Percentiles rank a stretch among this genome's conserved stretches.
Conservation (phyloP, 2,888 invertebrate species). For the Aporophyla lueneburgensis region DNA sequence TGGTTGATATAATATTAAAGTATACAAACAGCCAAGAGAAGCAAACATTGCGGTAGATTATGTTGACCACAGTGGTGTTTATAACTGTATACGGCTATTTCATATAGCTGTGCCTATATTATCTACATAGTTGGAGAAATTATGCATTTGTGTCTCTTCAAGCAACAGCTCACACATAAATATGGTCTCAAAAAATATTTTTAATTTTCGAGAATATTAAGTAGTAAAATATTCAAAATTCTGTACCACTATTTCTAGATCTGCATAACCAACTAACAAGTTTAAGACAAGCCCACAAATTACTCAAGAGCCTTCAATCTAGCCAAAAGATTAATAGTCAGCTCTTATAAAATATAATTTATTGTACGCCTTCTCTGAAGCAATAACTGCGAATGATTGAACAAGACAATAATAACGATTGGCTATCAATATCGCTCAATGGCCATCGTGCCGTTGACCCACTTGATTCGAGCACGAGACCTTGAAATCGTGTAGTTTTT, state of each 20-base stretch:
- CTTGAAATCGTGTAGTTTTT: slow-evolving; percentile 24
- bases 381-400: slow-evolving; percentile 52
- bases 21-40: slow-evolving; percentile 15
- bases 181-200: neutral
- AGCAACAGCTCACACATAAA: slow-evolving; percentile 1
- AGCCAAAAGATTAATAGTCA: slow-evolving; percentile 50
- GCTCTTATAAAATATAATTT: slow-evolving; percentile 49
- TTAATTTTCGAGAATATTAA: neutral
- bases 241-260: slow-evolving; percentile 11
- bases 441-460: slow-evolving; percentile 49
- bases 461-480: slow-evolving; percentile 45
- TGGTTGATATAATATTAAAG: neutral
- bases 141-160: neutral
- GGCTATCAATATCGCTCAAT: slow-evolving; percentile 63
- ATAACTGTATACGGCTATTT: slow-evolving; percentile 45
- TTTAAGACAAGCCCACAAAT: slow-evolving; percentile 39
- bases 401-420: slow-evolving; percentile 71
- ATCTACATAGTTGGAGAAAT: slow-evolving; percentile 20
- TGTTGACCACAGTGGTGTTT: slow-evolving; percentile 47
- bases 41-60: slow-evolving; percentile 58
- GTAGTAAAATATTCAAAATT: slow-evolving; percentile 8
- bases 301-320: slow-evolving; percentile 43
- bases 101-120: slow-evolving; percentile 33
- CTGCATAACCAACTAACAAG: slow-evolving; percentile 15
- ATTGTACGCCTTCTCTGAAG: slow-evolving; percentile 36